Conservation (phyloP, 2,888 invertebrate genomes). For the Volucella inanis region DNA sequence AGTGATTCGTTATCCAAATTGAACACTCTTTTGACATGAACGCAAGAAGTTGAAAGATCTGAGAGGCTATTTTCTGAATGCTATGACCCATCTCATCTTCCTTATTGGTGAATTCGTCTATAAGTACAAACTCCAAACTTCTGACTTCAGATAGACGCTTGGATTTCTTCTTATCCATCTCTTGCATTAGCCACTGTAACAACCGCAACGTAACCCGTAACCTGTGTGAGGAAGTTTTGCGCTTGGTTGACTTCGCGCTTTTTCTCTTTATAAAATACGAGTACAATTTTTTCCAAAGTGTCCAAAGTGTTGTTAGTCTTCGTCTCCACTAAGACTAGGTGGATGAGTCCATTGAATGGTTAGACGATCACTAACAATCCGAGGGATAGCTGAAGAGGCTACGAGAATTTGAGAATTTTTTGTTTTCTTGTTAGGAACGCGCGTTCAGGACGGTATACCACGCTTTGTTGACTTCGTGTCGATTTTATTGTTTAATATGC, state of each 20-base stretch:
- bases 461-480: constrained; percentile 71
- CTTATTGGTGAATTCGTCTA: too few relatives aligned
- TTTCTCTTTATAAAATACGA: neutral
- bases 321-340: constrained; percentile 32
- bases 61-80: too few relatives aligned
- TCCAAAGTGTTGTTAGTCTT: constrained; percentile 51
- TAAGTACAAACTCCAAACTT: too few relatives aligned
- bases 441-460: constrained; percentile 64
- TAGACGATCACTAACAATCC: constrained; percentile 48
- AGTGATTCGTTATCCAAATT: too few relatives aligned
- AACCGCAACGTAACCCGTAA: constrained; percentile 8
- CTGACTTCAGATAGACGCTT: too few relatives aligned
- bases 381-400: constrained; percentile 20
- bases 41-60: too few relatives aligned
- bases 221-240: constrained; percentile 37
- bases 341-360: constrained; percentile 42
- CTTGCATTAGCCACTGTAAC: constrained; percentile 27
- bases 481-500: constrained; percentile 74
- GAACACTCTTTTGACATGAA: too few relatives aligned
- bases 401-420: constrained; percentile 4
- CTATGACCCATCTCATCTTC: too few relatives aligned
- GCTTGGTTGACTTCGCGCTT: constrained; percentile 40
- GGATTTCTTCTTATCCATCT: neutral
- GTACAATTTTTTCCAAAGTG: constrained; percentile 34
- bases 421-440: constrained; percentile 24